A percentile compares a stretch with the other conserved stretches of the same genome.
phyloP scores from a whole-genome alignment of 23 tunicate genomes.

The Styela clava region DNA sequence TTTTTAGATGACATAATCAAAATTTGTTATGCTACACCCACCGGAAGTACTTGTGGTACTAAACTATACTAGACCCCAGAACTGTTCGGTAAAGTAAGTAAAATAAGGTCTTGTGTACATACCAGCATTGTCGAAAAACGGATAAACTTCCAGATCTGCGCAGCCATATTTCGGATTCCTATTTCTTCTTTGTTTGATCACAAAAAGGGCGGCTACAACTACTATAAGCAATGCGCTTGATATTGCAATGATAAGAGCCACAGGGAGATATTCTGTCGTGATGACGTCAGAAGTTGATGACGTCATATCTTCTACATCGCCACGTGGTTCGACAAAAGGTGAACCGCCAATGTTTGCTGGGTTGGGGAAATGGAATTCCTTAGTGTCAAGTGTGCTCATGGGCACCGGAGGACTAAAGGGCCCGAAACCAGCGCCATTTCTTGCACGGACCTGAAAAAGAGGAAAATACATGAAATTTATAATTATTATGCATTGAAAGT shows the following conservation, averaged over 20 bases:
- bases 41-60: no score
- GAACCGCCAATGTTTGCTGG: conserved; percentile 6
- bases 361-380: background rate
- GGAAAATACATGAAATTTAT: background rate
- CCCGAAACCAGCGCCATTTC: conserved; percentile 73
- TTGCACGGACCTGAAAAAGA: conserved; percentile 77
- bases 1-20: no score
- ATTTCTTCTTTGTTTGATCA: background rate
- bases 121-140: conserved; percentile 48
- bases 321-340: background rate
- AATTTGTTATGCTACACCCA: no score
- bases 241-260: conserved; percentile 26
- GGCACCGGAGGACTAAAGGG: conserved; percentile 54
- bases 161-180: background rate
- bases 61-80: no score
- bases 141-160: conserved; percentile 49
- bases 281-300: conserved; percentile 12
- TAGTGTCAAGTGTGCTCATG: conserved; percentile 29
- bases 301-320: background rate
- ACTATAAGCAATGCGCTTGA: conserved; percentile 10
- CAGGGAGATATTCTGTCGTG: background rate
- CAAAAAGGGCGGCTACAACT: background rate
- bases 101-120: no score
- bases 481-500: background rate
- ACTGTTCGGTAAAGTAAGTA: no score